These are phyloP conservation scores for Drosophila willistoni DNA, from an alignment of 1,140 invertebrate genomes.

Conservation along the genomic window DNA sequence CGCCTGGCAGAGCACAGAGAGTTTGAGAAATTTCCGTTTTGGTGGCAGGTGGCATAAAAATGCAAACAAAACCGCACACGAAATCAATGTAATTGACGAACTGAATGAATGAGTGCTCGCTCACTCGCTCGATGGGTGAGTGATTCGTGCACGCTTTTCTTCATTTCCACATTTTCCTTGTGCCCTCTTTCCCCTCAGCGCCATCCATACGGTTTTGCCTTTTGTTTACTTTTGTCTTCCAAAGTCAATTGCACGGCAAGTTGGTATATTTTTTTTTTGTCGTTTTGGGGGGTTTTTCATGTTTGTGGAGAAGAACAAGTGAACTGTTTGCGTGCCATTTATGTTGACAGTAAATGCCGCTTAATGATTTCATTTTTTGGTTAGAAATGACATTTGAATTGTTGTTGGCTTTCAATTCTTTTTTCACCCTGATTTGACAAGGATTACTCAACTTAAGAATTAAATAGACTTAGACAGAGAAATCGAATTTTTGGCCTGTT, in stretches of 20 bases:
- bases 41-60: constrained; percentile 21
- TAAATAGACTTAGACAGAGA: not conserved
- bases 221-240: constrained; percentile 13
- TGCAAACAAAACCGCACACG: constrained; percentile 23
- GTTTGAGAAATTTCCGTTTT: constrained; percentile 67
- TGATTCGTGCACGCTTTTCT: constrained; percentile 22
- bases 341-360: constrained; percentile 23
- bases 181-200: not conserved
- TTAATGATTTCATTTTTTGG: constrained; percentile 23
- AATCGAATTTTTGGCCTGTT: too few species aligned
- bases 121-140: not conserved
- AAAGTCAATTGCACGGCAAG: constrained; percentile 18
- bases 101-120: constrained; percentile 8
- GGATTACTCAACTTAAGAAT: not conserved
- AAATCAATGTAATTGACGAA: constrained; percentile 30
- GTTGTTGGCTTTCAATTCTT: not conserved
- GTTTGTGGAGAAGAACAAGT: not conserved
- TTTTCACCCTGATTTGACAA: not conserved
- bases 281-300: not conserved
- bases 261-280: constrained; percentile 1
- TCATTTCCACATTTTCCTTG: not conserved
- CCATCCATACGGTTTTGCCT: not conserved
- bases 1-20: constrained; percentile 38
- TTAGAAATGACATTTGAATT: constrained; percentile 17
- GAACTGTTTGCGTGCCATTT: constrained; percentile 20